These are phyloP conservation scores for Colostygia pectinataria DNA, from an alignment of 2,888 invertebrate species.

Conservation along the genomic window DNA sequence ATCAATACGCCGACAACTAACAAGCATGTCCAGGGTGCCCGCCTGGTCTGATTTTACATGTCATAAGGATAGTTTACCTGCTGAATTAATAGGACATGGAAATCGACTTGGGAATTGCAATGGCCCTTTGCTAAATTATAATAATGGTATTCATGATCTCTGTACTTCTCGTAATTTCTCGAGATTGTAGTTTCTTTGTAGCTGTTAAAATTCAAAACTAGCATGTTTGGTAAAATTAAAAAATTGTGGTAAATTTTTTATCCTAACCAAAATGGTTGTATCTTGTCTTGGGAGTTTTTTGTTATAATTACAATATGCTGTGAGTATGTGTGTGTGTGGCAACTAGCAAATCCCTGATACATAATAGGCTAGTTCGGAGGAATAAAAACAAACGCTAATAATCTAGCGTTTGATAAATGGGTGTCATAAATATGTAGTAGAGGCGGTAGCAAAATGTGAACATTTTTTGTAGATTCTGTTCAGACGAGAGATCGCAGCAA, in stretches of 20 bases:
- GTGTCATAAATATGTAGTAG: constrained; percentile 1
- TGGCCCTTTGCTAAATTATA: not conserved
- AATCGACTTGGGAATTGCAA: no score
- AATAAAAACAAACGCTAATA: constrained; percentile 14
- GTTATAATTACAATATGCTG: constrained; percentile 5
- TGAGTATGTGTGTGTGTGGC: no score
- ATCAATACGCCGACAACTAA: constrained; percentile 22
- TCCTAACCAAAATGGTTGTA: not conserved
- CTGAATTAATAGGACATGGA: constrained; percentile 35
- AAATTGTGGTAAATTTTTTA: not conserved
- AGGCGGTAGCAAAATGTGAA: no score
- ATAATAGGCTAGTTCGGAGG: constrained; percentile 7
- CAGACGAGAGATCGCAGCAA: constrained; percentile 1
- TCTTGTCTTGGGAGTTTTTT: constrained; percentile 15
- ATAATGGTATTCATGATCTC: not conserved
- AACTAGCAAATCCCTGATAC: constrained; percentile 16
- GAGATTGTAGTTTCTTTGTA: no score
- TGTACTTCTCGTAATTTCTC: no score
- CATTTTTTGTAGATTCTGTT: constrained; percentile 1
- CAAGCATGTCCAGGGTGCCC: constrained; percentile 15
- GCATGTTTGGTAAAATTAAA: not conserved
- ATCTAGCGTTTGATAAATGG: constrained; percentile 4
- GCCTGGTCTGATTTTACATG: constrained; percentile 32
- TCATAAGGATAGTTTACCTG: constrained; percentile 35
- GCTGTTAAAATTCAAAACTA: no score